phyloP scores from a whole-genome alignment of 2,888 invertebrate species.

The Gisinianus flammeolus region DNA sequence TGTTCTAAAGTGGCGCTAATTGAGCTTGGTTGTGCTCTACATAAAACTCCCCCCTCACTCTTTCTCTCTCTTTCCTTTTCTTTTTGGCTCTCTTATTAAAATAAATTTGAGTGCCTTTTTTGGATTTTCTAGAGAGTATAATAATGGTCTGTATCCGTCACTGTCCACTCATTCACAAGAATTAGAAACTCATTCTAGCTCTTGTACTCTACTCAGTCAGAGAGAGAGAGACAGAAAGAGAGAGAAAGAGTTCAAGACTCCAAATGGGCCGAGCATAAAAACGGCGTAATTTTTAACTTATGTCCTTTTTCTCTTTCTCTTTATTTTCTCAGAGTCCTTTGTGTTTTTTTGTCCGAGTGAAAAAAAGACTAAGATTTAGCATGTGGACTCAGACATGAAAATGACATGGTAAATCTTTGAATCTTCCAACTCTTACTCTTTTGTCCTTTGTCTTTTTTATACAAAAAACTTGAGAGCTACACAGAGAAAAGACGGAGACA shows the following conservation, averaged over 20 bases:
- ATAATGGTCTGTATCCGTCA: conserved; percentile 8
- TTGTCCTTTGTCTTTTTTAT: background rate
- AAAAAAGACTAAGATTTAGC: background rate
- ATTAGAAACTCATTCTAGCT: background rate
- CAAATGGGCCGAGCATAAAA: background rate
- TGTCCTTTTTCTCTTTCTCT: background rate
- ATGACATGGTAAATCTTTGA: background rate
- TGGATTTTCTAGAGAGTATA: background rate
- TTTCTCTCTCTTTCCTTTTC: background rate
- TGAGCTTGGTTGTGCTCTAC: background rate
- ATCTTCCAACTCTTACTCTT: background rate
- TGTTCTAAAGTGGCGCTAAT: conserved; percentile 12
- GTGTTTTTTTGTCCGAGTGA: background rate
- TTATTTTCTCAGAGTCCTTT: background rate
- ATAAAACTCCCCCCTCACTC: too few relatives aligned
- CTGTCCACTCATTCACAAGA: background rate
- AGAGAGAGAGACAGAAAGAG: background rate
- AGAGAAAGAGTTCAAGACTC: too few relatives aligned
- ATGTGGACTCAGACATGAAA: background rate
- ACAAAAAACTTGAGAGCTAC: background rate
- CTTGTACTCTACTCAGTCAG: background rate
- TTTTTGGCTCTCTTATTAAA: too few relatives aligned
- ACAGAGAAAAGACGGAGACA: background rate
- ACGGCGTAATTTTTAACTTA: background rate
- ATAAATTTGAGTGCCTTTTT: background rate